Evolutionary conservation across 1,140 invertebrate genomes (phyloP).

Genomic region (Coelopa frigida): DNA sequence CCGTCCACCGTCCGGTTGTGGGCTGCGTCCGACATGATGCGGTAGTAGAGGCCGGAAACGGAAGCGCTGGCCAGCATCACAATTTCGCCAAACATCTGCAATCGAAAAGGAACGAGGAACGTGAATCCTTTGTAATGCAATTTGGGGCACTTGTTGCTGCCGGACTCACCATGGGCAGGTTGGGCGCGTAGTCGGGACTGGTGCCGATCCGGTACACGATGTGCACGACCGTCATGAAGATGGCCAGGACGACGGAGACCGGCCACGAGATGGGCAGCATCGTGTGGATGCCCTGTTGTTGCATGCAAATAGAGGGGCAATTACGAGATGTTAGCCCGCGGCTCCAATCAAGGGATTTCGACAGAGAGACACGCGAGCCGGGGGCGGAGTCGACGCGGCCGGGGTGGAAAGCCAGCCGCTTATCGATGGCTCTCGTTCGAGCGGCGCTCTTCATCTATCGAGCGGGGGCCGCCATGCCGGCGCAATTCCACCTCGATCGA

Average conservation of each 20-base stretch:
- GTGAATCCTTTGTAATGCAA: background rate
- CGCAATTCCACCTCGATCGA: too few relatives aligned
- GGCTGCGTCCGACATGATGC: constrained; percentile 74
- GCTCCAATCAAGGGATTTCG: too few relatives aligned
- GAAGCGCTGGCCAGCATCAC: constrained; percentile 70
- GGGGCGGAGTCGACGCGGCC: too few relatives aligned
- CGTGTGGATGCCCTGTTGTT: constrained; percentile 62
- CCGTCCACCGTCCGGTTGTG: constrained; percentile 80
- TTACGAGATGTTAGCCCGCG: background rate
- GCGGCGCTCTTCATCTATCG: too few relatives aligned
- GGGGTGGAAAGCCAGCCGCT: too few relatives aligned
- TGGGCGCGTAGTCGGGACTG: constrained; percentile 24
- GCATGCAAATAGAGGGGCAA: background rate
- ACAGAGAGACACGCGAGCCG: too few relatives aligned
- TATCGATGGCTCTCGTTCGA: too few relatives aligned
- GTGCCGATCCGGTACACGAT: constrained; percentile 41
- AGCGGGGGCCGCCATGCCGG: too few relatives aligned
- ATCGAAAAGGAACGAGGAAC: constrained; percentile 7
- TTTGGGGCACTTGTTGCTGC: background rate
- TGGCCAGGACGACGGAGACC: constrained; percentile 53
- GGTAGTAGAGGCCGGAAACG: constrained; percentile 76
- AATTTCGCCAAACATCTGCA: constrained; percentile 66
- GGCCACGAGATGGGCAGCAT: constrained; percentile 62
- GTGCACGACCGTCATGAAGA: constrained; percentile 54
- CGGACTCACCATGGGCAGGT: constrained; percentile 38